These are phyloP conservation scores for Sminthurinus signatus DNA, from an alignment of 1,140 invertebrate genomes.

Conservation along the genomic window DNA sequence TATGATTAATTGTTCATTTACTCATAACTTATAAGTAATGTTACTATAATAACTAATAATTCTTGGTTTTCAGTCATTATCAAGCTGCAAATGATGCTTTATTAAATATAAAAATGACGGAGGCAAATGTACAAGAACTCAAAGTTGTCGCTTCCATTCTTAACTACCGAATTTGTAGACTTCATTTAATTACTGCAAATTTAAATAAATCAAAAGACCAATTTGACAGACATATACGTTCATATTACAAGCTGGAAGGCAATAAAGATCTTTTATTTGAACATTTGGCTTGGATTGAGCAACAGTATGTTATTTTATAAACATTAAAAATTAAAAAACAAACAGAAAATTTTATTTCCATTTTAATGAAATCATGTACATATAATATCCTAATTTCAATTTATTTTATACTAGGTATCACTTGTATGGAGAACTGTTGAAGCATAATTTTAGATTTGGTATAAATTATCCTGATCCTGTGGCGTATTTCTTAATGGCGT, in stretches of 20 bases:
- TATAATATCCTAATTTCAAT: too few species aligned
- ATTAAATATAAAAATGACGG: constrained; percentile 54
- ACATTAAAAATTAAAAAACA: constrained; percentile 32
- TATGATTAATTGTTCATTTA: too few species aligned
- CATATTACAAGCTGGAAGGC: constrained; percentile 66
- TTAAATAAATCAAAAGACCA: constrained; percentile 85
- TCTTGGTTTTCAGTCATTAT: constrained; percentile 67
- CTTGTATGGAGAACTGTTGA: constrained; percentile 30
- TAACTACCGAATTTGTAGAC: constrained; percentile 87
- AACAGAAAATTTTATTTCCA: constrained; percentile 6
- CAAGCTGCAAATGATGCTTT: constrained; percentile 73
- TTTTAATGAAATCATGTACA: too few species aligned
- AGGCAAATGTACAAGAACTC: constrained; percentile 86
- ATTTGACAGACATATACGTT: constrained; percentile 83
- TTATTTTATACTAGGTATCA: constrained; percentile 45
- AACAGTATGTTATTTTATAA: constrained; percentile 61
- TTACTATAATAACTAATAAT: too few species aligned
- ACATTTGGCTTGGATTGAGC: constrained; percentile 93
- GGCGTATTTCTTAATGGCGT: constrained; percentile 74
- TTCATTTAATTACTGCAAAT: constrained; percentile 55
- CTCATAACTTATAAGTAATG: too few species aligned
- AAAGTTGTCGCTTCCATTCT: constrained; percentile 91
- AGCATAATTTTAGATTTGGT: constrained; percentile 19
- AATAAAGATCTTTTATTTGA: constrained; percentile 85
- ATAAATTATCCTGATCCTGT: constrained; percentile 32